Evolutionary conservation across 2,797 vertebrate genomes (phyloP), one percentile per base, ranked within the genome.

Genomic region (Tympanoctomys barrerae): DNA sequence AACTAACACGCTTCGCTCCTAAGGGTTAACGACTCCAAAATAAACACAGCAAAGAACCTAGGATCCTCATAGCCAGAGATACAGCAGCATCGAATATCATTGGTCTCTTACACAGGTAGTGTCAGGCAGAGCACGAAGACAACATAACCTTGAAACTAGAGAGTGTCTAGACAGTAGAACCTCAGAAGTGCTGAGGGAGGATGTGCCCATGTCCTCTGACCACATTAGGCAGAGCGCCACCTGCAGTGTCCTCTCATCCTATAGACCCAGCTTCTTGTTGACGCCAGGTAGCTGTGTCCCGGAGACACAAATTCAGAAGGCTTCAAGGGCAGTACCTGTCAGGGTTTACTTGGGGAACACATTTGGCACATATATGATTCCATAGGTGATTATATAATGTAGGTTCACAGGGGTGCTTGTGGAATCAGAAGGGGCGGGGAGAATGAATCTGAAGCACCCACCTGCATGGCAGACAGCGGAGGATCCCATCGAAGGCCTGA

Each of bases 131-230:
- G 24, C 21, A n/a, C 31, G 33, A 73, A 87, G 42, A 61, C 39
- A 87, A 59, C 6, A 71, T 9, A 49, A 36, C 49, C 31, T 84
- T 75, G 61, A 36, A 68, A 39, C 8, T 36, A 91, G 46, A 22
- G 4, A 28, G 2, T 26, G 0, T 2, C 1, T 24, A 26, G 3
- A 5, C 26, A 9, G 3, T 11, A 77, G 24, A 61, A 2, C 16
- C 10, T 46, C 1, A 1, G 39, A 5, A 22, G 1, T 39, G 36
- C 52, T 54, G n/a, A 80, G 70, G 80, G 22, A 1, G 33, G 68
- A 5, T 2, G 11, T 64, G 19, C n/a, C 21, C 24, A 1, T 4
- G 22, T 18, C 46, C 16, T 2, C 62, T 18, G 14, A 4, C 57
- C 18, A 11, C 33, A 36, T 57, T 28, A 49, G 42, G 22, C 8